Base-by-base conservation (phyloP, 1,140 invertebrate species). In the Procambarus clarkii region DNA sequence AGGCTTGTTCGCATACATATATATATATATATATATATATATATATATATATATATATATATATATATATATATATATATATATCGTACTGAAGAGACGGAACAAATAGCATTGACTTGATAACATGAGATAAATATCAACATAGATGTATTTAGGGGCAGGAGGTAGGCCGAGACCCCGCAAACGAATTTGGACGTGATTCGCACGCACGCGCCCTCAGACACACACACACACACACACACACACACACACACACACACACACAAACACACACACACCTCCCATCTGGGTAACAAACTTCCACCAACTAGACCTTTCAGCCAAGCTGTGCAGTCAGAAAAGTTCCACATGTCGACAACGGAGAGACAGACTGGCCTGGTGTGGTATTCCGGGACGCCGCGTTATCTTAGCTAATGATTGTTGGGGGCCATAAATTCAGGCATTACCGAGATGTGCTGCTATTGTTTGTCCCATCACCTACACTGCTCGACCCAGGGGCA, bases 361-460 rank as follows among this genome's bases (percentile, higher is more conserved):
- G 50, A 9, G 50, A 54, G 2, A 9, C 8, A 54, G 4, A 13
- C 50, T 4, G 8, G 60, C 15, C 60, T 64, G 60, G 60, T 18
- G 60, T 1, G 2, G 58, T 79, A 46, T 54, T 78, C 76, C 50
- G 71, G 24, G 15, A 15, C 86, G 24, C n/a, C 11, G 79, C 79
- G 78, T 89, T 89, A 89, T 89, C 87, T 89, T 83, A 89, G 58
- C 87, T 89, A 89, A 89, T 89, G 87, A 89, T 89, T 89, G 87
- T 89, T 82, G 69, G 79, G 34, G 87, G 87, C 64, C 64, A 82
- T 83, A 89, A 89, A 89, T 83, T 64, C 64, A 71, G 48, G 87
- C 87, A 89, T 89, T 89, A 89, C 87, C 8, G 78, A 74, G 87
- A 82, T 83, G 87, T 79, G 87, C 60, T 60, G n/a, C 87, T 81